phyloP scores from a whole-genome alignment of 2,888 invertebrate genomes.

The Drosophila imparisetae region DNA sequence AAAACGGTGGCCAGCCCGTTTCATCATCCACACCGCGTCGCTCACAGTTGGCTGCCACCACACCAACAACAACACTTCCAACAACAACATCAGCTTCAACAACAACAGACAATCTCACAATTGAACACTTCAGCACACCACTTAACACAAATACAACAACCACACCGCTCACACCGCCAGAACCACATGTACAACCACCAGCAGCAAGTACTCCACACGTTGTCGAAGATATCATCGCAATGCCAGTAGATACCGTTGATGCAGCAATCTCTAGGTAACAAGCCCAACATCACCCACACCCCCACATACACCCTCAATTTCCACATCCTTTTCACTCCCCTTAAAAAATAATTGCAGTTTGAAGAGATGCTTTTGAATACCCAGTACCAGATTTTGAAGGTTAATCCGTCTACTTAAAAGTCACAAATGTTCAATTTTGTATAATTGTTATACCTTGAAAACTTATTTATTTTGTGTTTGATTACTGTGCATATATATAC shows the following conservation, averaged over 20 bases:
- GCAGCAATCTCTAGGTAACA: slow-evolving; percentile 80
- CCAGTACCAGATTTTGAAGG: not conserved
- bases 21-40: slow-evolving; percentile 78
- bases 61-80: slow-evolving; percentile 26
- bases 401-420: not conserved
- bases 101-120: slow-evolving; percentile 58
- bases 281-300: slow-evolving; percentile 4
- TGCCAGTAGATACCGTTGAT: slow-evolving; percentile 83
- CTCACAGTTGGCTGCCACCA: slow-evolving; percentile 58
- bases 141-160: slow-evolving; percentile 67
- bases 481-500: not conserved
- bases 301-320: slow-evolving; percentile 6
- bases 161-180: slow-evolving; percentile 77
- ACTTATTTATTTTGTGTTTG: not conserved
- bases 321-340: not conserved
- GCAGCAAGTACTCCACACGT: slow-evolving; percentile 72
- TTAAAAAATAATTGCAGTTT: not conserved
- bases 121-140: slow-evolving; percentile 73
- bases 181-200: slow-evolving; percentile 70
- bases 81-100: slow-evolving; percentile 45
- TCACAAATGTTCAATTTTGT: not conserved
- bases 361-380: not conserved
- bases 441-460: not conserved
- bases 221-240: slow-evolving; percentile 77
- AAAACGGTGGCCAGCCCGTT: slow-evolving; percentile 67